These are phyloP conservation scores for Paracanthobrama guichenoti DNA, from an alignment of 2,113 vertebrate genomes.

Conservation along the genomic window DNA sequence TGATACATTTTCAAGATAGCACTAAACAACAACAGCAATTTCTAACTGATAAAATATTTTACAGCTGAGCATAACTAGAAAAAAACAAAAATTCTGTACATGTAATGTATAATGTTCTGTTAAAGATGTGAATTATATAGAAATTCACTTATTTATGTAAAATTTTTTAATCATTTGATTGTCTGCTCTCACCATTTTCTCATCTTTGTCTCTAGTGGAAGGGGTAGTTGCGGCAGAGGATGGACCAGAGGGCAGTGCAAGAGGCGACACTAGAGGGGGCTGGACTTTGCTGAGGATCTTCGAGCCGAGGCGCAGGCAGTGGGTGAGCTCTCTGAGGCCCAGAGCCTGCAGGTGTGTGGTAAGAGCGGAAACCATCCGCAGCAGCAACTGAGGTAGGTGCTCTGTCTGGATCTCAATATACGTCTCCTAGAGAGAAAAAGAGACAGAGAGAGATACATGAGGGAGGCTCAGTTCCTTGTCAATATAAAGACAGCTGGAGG, in stretches of 20 bases:
- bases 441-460: not conserved
- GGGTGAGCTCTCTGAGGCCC: conserved; percentile 87
- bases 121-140: not conserved
- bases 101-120: too few species aligned
- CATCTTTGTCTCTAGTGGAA: conserved; percentile 80
- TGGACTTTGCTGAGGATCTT: conserved; percentile 99
- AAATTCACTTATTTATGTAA: not conserved
- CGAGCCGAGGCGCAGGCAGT: conserved; percentile 94
- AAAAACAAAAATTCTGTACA: too few species aligned
- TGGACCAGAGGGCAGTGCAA: conserved; percentile 75
- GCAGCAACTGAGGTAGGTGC: conserved; percentile 92
- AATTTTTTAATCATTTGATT: not conserved
- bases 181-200: conserved; percentile 79
- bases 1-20: not conserved
- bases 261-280: conserved; percentile 88
- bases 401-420: conserved; percentile 99
- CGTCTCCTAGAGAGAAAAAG: conserved; percentile 83
- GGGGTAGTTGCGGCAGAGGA: conserved; percentile 64
- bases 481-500: not conserved
- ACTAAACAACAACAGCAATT: not conserved
- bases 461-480: not conserved
- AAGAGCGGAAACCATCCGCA: conserved; percentile 93
- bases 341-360: conserved; percentile 88
- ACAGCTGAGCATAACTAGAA: not conserved
- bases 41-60: not conserved